Evolutionary conservation across 2,888 invertebrate genomes (phyloP), one percentile per base, ranked within the genome.

Genomic region (Drosophila phalerata): DNA sequence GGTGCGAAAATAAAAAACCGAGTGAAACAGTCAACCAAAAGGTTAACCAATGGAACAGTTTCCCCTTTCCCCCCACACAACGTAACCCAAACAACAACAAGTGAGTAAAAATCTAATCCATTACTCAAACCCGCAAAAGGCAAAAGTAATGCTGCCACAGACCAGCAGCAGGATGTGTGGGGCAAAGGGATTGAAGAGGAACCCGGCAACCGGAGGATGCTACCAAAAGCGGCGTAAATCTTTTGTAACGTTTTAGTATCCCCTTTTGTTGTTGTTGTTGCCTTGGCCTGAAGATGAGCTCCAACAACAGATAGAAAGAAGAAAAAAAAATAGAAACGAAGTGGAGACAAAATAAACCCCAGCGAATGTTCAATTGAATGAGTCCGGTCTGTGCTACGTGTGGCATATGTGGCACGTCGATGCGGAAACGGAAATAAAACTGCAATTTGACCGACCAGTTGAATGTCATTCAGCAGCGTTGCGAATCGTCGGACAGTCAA

Each of bases 61-160:
- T 5, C 13, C 15, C 17, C 32, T 13, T 8, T 4, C 28, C n/a
- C 5, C 32, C 6, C 30, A 5, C 28, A 5, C 25, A 47, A 25
- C 25, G 25, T 32, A 38, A 17, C 40, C 62, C 32, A 64, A 51
- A 75, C 64, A 79, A 87, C 85, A 81, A 87, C 85, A 81, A 88
- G 88, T 78, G 71, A 78, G 85, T 77, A 85, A 85, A 78, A 89
- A 86, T 83, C 88, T 86, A 86, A 86, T 86, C 86, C 86, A 86
- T 86, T 86, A 86, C 89, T 86, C 86, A 86, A 88, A 89, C 85
- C 89, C 72, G 68, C 74, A 87, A 73, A 66, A 66, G 62, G 76
- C 68, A 75, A 80, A 82, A 83, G 69, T 85, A 88, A 84, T 82
- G 83, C 70, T 55, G 32, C 52, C 67, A 60, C 63, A 47, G 28